Conservation (phyloP, 1,140 invertebrate species). For the Drosophila guanche region DNA sequence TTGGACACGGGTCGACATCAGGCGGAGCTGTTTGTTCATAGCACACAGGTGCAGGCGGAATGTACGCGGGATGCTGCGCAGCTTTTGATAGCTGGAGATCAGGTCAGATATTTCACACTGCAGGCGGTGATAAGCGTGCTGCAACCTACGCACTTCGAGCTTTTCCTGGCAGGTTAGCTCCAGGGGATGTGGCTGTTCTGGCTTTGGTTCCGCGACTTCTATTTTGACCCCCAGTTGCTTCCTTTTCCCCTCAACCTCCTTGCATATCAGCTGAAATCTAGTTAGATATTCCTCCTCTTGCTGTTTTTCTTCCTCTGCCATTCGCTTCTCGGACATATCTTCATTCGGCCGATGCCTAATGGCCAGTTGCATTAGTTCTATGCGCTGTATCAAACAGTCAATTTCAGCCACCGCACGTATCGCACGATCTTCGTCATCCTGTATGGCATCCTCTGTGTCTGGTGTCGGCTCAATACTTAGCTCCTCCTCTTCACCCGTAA, state of each 20-base stretch:
- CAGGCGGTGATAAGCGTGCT: slow-evolving; percentile 32
- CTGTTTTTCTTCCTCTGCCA: neutral
- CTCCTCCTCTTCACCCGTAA: slow-evolving; percentile 43
- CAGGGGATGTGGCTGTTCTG: neutral
- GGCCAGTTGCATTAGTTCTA: slow-evolving; percentile 46
- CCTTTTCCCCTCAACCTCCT: neutral
- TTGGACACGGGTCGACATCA: neutral
- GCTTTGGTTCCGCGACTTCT: neutral
- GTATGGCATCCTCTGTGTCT: slow-evolving; percentile 13
- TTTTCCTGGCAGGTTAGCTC: slow-evolving; percentile 23
- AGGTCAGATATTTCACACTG: slow-evolving; percentile 48
- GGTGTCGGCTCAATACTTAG: neutral
- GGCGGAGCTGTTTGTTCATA: slow-evolving; percentile 8
- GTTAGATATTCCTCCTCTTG: neutral
- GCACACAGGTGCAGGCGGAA: neutral
- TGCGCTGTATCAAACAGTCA: slow-evolving; percentile 52
- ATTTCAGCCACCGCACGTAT: slow-evolving; percentile 12
- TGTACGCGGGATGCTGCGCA: slow-evolving; percentile 1
- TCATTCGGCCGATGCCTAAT: slow-evolving; percentile 19
- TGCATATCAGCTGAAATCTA: neutral
- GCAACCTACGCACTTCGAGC: slow-evolving; percentile 24
- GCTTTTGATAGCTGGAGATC: slow-evolving; percentile 23
- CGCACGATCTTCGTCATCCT: slow-evolving; percentile 31
- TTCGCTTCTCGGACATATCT: too few relatives aligned
- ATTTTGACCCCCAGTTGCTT: neutral